Evolutionary conservation across 2,113 vertebrate genomes (phyloP).

Genomic region (Benitochromis conjunctus): DNA sequence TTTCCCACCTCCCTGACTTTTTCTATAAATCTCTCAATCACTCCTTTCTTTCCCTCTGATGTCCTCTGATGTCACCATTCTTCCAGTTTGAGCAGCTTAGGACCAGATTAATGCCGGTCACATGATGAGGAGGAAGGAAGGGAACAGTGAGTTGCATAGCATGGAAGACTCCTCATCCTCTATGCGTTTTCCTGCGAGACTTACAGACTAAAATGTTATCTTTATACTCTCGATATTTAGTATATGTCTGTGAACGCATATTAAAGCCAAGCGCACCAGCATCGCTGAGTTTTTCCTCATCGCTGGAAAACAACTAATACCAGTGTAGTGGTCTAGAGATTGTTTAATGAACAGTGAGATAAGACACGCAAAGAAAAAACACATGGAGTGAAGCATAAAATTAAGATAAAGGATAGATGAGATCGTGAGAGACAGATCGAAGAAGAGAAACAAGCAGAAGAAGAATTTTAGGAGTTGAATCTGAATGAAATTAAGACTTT

Average conservation of each 20-base stretch:
- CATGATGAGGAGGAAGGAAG: background rate
- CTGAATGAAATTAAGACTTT: background rate
- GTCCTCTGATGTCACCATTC: background rate
- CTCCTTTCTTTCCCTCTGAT: background rate
- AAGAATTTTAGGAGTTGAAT: background rate
- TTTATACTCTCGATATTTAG: background rate
- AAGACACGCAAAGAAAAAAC: background rate
- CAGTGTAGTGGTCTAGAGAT: background rate
- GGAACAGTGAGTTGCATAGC: background rate
- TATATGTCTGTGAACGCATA: background rate
- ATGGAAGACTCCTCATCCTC: background rate
- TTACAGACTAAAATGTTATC: background rate
- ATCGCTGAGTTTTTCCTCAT: background rate
- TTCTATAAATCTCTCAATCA: background rate
- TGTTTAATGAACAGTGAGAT: background rate
- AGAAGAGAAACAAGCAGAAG: fast-evolving
- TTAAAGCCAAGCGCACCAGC: background rate
- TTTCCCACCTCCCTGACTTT: background rate
- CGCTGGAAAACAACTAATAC: background rate
- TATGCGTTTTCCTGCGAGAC: background rate
- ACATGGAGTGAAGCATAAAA: background rate
- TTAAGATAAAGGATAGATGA: background rate
- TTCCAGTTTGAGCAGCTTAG: background rate
- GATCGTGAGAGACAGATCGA: background rate
- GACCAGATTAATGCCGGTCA: conserved; percentile 11